Conservation (phyloP, 2,113 vertebrate species). For the Typhlomys cinereus region DNA sequence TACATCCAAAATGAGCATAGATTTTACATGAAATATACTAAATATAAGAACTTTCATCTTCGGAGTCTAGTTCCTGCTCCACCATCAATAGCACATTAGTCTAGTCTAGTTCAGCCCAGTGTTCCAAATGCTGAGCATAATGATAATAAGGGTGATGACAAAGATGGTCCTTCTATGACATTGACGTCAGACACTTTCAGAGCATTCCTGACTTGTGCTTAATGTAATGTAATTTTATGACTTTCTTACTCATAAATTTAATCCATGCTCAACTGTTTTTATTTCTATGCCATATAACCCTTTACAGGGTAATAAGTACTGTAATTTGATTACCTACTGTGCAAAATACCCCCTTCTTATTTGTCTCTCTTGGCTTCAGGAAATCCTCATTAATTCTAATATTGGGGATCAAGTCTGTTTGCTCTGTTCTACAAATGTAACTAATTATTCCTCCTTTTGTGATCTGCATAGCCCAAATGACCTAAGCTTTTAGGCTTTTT, state of each 20-base stretch:
- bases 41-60: background rate
- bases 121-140: background rate
- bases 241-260: slow-evolving; percentile 72
- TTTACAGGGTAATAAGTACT: slow-evolving; percentile 66
- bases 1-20: background rate
- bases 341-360: slow-evolving; percentile 52
- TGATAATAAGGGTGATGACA: background rate
- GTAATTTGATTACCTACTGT: slow-evolving; percentile 58
- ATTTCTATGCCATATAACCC: slow-evolving; percentile 65
- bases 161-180: background rate
- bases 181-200: slow-evolving; percentile 22
- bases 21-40: background rate
- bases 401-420: slow-evolving; percentile 32
- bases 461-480: background rate
- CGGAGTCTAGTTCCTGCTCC: background rate
- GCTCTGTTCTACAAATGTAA: slow-evolving; percentile 16
- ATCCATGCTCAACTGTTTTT: slow-evolving; percentile 65
- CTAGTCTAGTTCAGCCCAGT: too few relatives aligned
- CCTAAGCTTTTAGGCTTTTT: background rate
- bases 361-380: slow-evolving; percentile 59
- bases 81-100: background rate
- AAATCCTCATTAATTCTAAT: slow-evolving; percentile 40
- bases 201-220: slow-evolving; percentile 39
- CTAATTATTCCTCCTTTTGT: slow-evolving; percentile 42
- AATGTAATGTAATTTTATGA: slow-evolving; percentile 63